Evolutionary conservation across 1,140 invertebrate species (phyloP), one percentile per base, ranked within the genome.

Genomic region (Temnothorax curvispinosus): DNA sequence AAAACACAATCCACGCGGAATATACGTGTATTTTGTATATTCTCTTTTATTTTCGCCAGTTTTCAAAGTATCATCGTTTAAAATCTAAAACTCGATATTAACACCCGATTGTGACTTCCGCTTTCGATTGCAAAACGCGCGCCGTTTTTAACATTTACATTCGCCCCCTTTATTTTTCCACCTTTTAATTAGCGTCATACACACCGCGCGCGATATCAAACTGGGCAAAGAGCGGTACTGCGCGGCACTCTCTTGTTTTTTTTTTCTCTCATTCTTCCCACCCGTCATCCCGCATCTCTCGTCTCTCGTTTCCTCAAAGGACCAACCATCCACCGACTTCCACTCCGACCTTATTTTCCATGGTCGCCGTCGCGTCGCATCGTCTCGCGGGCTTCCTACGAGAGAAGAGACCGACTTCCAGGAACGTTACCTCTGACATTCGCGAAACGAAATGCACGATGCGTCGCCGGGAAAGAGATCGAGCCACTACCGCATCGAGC

Each of bases 391-490:
- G 27, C 13, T 84, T 62, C n/a, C 69, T 84, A 41, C 54, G 54
- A 74, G 41, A 60, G 80, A 62, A 60, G 69, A 84, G 69, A 84
- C 27, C 54, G 80, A 84, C 80, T 84, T 75, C 54, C 69, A 75
- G 54, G 41, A 84, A 84, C 41, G 80, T 75, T 75, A 84, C 80
- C 80, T 84, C 80, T 84, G 80, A 84, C 80, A 84, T 84, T 84
- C 80, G 69, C 69, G 80, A 74, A 84, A 84, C 69, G 69, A 84
- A 75, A 82, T 82, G 80, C 52, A 47, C 69, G 80, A 47, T 62
- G 69, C 69, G 69, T 60, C 54, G 13, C 41, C 80, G 80, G 21
- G 80, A 82, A 67, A 71, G 77, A 81, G 47, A 78, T n/a, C 35
- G 64, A 32, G 56, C 44, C n/a, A 52, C 76, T 38, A 18, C 62